Base-by-base conservation (phyloP, 2,113 vertebrate species). In the Rana temporaria region DNA sequence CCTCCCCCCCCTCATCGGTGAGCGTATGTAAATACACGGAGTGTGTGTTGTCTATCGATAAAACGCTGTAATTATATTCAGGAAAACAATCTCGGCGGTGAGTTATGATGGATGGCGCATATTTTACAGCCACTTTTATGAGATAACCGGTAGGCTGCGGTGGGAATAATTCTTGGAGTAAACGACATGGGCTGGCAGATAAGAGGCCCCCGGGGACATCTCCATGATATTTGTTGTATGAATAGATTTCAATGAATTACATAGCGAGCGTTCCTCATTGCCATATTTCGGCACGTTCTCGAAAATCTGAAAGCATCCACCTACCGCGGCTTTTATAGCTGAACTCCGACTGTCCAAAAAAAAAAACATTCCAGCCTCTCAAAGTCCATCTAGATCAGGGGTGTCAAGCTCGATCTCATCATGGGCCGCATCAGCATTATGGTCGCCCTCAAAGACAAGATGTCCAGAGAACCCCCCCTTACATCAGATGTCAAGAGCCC, bases 151-250 rank as follows among this genome's bases (percentile, higher is more conserved):
- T n/a, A 57, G 8, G 20, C 22, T 2, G 11, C 6, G 32, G 48
- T 20, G 6, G 6, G 15, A 74, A 74, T 75, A 75, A 60, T 59
- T 60, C 30, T 32, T 16, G 1, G 34, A 18, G 12, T 24, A 62
- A 75, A 75, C 30, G 18, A 59, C 53, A 60, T 24, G 22, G 26
- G 52, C 30, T 74, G 71, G 53, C 72, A 75, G 72, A 75, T 62
- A 75, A 20, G 26, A 26, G 59, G 6, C 73, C 73, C 73, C 2
- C 20, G 1, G 59, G 73, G 59, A 59, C 26, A 0, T 22, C 7
- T 4, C 17, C 3, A 14, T 34, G 30, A 73, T 73, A 73, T 57
- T 20, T 62, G 18, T 48, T 24, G 24, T 63, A 76, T 52, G 34
- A 76, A 74, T 60, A 38, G 30, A 19, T 74, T 74, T 60, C 9